Base-by-base conservation (phyloP, 2,113 vertebrate genomes). In the Nematolebias whitei region DNA sequence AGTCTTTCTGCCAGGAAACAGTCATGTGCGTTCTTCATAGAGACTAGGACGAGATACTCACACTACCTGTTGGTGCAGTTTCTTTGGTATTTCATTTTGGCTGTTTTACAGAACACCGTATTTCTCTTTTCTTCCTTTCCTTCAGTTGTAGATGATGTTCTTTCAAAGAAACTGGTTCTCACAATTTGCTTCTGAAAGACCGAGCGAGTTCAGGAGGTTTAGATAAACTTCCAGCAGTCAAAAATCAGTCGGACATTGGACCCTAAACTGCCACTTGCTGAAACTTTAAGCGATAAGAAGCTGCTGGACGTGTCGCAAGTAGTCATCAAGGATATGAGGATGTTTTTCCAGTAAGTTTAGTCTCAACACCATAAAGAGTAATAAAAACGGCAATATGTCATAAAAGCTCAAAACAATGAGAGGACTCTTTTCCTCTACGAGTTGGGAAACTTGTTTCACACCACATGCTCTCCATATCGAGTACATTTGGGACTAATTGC, bases 61-160 rank as follows among this genome's bases (percentile, higher is more conserved):
- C 79, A 69, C 75, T 32, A 91, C 90, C 85, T 78, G 90, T 91
- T 38, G 57, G 88, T 79, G 89, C 91, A 85, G 90, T 91, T 92
- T 82, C 43, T 50, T 12, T 80, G 71, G 66, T 65, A 82, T 88
- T 54, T 62, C 23, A 81, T 82, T 78, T 11, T 9, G 63, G 79
- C 66, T 65, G 40, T 65, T 29, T 67, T 26, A 49, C 41, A 9
- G 29, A 75, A 65, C 60, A 41, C 50, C 57, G 57, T 2, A n/a
- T 55, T 7, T 58, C 24, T 65, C 39, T 71, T 19, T 45, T 29
- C 45, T n/a, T 10, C 2, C 52, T 60, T n/a, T n/a, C n/a, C n/a
- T n/a, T n/a, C n/a, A n/a, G 4, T 12, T 47, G 43, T 5, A 29
- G 41, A 29, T n/a, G 39, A 64, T 24, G 32, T 40, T 2, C 52